Evolutionary conservation across 23 tunicate species (phyloP), one percentile per base, ranked within the genome.

Genomic region (Corella eumyota): DNA sequence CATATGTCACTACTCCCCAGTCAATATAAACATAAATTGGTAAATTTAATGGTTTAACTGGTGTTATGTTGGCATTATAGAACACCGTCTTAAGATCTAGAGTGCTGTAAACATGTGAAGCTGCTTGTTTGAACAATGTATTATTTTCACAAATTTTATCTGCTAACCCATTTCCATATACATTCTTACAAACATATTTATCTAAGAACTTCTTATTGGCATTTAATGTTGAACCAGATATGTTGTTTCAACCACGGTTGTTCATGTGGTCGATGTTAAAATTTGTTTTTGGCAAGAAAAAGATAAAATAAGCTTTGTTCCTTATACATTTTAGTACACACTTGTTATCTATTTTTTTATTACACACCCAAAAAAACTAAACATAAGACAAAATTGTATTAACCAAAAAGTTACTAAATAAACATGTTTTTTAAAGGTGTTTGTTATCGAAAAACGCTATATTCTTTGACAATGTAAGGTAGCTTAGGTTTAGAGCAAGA

Each of bases 1-100:
- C 77, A 57, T 61, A 70, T 0, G 90, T 80, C 25, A 74, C 90
- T 0, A 83, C 85, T 0, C 92, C 92, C 84, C 84, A 83, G 36
- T 83, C 92, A 25, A 47, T 31, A 25, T 67, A 83, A 32, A 83
- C 37, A 65, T 77, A 50, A 22, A 73, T 21, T 4, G 32, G 32
- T 1, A 35, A n/a, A 11, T 0, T 27, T 0, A 26, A 33, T 20
- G 25, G 35, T 33, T 44, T 29, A 1, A 0, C 4, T 0, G 80
- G 31, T 25, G 30, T 24, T 4, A 80, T 30, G 13, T n/a, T 11
- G 0, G 69, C 50, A 62, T 83, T 26, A 34, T 68, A 61, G 37
- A 75, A 83, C 24, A 83, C 54, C 34, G 67, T 52, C 45, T 83
- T 83, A 17, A 60, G 38, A 59, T 83, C 83, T 6, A 61, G 17